phyloP scores from a whole-genome alignment of 2,888 invertebrate genomes.

The Allacma fusca region DNA sequence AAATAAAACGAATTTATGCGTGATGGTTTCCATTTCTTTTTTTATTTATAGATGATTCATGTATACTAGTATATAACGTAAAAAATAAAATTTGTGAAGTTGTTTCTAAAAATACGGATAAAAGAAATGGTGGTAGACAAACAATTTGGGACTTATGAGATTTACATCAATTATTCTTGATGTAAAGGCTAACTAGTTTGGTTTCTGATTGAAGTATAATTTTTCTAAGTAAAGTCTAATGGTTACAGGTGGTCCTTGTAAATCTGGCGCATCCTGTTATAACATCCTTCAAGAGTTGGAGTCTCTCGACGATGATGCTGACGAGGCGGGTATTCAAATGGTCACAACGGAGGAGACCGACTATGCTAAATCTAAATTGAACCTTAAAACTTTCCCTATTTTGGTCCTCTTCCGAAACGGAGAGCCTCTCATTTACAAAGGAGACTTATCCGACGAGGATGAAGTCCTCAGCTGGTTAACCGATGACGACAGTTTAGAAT shows the following conservation, averaged over 20 bases:
- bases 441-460: slow-evolving; percentile 91
- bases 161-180: too few species aligned
- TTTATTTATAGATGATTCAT: too few species aligned
- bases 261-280: slow-evolving; percentile 65
- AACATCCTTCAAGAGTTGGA: slow-evolving; percentile 70
- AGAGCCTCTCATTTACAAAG: slow-evolving; percentile 83
- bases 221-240: background rate
- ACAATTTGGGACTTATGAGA: too few species aligned
- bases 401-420: slow-evolving; percentile 91
- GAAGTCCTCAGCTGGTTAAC: slow-evolving; percentile 91
- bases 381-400: slow-evolving; percentile 83
- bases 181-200: too few species aligned
- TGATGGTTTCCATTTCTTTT: too few species aligned
- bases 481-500: slow-evolving; percentile 87
- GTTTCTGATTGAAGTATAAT: too few species aligned
- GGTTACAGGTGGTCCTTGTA: slow-evolving; percentile 79
- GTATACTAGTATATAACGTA: too few species aligned
- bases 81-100: too few species aligned
- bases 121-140: too few species aligned
- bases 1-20: too few species aligned
- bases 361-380: slow-evolving; percentile 80
- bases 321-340: slow-evolving; percentile 91
- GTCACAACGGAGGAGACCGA: slow-evolving; percentile 87
- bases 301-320: slow-evolving; percentile 83
- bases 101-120: too few species aligned